phyloP scores from a whole-genome alignment of 2,797 vertebrate species.

The Phataginus tricuspis region DNA sequence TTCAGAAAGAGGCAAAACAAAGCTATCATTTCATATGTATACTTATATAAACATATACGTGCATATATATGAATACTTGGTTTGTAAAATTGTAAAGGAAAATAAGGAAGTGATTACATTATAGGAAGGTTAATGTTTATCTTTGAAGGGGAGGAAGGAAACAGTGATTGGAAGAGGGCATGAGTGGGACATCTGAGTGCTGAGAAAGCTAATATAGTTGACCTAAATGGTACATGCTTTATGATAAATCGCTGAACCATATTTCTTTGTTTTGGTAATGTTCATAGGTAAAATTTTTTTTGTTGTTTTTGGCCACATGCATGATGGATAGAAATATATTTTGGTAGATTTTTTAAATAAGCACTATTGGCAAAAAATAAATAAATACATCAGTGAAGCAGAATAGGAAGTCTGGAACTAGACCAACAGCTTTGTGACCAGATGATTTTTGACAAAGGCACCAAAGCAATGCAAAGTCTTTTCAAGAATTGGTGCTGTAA shows the following conservation, averaged over 20 bases:
- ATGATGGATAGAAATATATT: not conserved
- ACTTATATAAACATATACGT: not conserved
- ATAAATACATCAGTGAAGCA: not conserved
- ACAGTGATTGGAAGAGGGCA: not conserved
- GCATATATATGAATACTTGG: not conserved
- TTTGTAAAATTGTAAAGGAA: not conserved
- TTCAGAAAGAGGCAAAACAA: not conserved
- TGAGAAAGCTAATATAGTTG: not conserved
- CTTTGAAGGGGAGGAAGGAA: not conserved
- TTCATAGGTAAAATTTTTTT: not conserved
- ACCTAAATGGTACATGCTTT: not conserved
- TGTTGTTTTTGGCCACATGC: not conserved
- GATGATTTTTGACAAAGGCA: not conserved
- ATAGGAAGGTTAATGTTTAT: not conserved
- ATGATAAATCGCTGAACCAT: not conserved
- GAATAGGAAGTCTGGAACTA: not conserved
- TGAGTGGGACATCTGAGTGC: not conserved
- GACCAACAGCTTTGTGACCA: not conserved
- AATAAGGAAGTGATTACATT: not conserved
- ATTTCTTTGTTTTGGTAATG: not conserved
- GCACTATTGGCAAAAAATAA: not conserved
- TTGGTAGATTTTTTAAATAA: not conserved
- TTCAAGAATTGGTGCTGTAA: not conserved
- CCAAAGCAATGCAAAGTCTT: not conserved
- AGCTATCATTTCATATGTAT: not conserved